A percentile compares a stretch with the other conserved stretches of the same genome.
These are phyloP conservation scores for Odocoileus virginianus DNA, from an alignment of 2,113 vertebrate species.

Conservation along the genomic window DNA sequence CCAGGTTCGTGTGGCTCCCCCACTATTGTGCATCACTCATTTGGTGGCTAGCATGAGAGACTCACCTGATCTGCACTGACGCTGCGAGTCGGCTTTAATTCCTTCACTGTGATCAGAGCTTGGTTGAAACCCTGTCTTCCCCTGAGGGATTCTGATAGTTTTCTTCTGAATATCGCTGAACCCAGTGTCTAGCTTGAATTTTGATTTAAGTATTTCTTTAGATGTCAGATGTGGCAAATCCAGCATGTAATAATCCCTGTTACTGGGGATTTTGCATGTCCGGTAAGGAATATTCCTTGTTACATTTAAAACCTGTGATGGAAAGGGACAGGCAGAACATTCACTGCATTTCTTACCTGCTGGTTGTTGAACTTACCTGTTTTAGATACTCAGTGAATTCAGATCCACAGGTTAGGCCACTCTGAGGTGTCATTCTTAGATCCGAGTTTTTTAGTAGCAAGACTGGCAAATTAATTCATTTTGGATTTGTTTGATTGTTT, in stretches of 20 bases:
- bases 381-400: not conserved
- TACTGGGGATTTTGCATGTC: not conserved
- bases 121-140: not conserved
- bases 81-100: not conserved
- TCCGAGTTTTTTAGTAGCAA: not conserved
- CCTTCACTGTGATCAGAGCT: not conserved
- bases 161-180: not conserved
- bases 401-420: not conserved
- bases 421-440: conserved; percentile 23
- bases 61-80: not conserved
- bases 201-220: conserved; percentile 9
- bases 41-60: not conserved
- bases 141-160: not conserved
- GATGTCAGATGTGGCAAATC: not conserved
- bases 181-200: not conserved
- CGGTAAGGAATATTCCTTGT: not conserved
- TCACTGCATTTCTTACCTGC: not conserved
- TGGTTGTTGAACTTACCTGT: not conserved
- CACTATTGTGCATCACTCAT: not conserved
- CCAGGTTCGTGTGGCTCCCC: not conserved
- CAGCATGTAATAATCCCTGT: not conserved
- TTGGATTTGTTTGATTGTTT: conserved; percentile 3
- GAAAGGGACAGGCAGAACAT: not conserved
- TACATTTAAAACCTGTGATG: not conserved
- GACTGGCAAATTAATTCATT: not conserved